Percentiles rank a stretch among this genome's conserved stretches.
Evolutionary conservation across 2,797 vertebrate species (phyloP).

Genomic region (Danionella dracula): DNA sequence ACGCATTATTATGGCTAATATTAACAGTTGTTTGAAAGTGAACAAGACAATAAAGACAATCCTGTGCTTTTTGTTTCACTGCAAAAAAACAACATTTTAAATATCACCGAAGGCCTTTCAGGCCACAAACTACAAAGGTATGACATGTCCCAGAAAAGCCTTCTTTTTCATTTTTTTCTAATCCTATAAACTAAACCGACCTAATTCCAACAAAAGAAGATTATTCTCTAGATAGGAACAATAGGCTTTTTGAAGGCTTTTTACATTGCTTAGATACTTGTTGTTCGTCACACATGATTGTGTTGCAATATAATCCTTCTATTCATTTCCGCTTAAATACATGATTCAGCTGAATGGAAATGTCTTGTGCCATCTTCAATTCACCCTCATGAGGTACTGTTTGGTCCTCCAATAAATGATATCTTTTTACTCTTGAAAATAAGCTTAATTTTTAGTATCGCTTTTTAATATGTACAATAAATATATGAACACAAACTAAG

Average conservation of each 20-base stretch:
- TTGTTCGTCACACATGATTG: neutral
- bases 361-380: neutral
- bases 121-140: neutral
- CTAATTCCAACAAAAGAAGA: constrained; percentile 10
- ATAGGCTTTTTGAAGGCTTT: neutral
- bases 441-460: no score
- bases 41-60: neutral
- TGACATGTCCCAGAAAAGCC: neutral
- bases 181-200: constrained; percentile 24
- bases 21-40: neutral
- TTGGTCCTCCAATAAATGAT: neutral
- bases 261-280: constrained; percentile 6
- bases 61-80: neutral
- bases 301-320: neutral
- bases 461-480: no score
- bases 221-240: constrained; percentile 5
- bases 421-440: neutral
- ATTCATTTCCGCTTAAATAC: constrained; percentile 8
- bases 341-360: neutral
- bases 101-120: constrained; percentile 6
- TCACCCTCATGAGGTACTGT: neutral
- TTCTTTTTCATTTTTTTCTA: constrained; percentile 20
- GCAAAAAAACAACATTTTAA: constrained; percentile 9
- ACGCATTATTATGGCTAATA: neutral
- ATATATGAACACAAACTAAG: no score